Base-by-base conservation (phyloP, 2,888 invertebrate species). In the Syrphus vitripennis region DNA sequence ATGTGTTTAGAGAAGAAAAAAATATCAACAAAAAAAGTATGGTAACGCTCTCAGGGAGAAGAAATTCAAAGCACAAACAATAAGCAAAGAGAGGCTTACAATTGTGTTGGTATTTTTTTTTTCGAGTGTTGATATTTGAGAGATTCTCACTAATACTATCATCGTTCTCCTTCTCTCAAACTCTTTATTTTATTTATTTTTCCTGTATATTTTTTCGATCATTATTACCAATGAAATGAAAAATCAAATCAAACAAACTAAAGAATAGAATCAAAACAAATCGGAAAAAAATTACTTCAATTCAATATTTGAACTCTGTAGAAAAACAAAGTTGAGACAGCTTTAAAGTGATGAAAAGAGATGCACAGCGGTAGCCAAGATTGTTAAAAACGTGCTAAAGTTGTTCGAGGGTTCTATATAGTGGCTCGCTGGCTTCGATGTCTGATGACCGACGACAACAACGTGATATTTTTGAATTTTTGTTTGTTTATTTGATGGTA, bases 201-300 rank as follows among this genome's bases (percentile, higher is more conserved):
- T 19, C 45, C 24, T 42, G 2, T 40, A 24, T 42, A 16, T 55
- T 37, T 63, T 42, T 45, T 14, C n/a, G n/a, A n/a, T n/a, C 9
- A 57, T 55, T 63, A 61, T 75, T 79, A 55, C 26, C 80, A 84
- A 19, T 84, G 48, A 65, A 63, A 83, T 65, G 34, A 63, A 79
- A 63, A 79, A 70, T 57, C 42, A 71, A 80, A 84, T 84, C 79
- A 84, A 80, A 71, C 84, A 75, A 80, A 71, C 84, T 80, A 76
- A 80, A 84, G 80, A 71, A 84, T 76, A 76, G 84, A 84, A 84
- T 84, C 84, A 84, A 84, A 84, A 84, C 84, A 84, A 84, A 84
- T 84, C 74, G 70, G 40, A 40, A 79, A 55, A 83, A 83, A 83
- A 70, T 70, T 61, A 70, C 45, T 83, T 79, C 79, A 79, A 79